These are phyloP conservation scores for Brachionus paranguensis DNA, from an alignment of 1,140 invertebrate genomes.

Conservation along the genomic window DNA sequence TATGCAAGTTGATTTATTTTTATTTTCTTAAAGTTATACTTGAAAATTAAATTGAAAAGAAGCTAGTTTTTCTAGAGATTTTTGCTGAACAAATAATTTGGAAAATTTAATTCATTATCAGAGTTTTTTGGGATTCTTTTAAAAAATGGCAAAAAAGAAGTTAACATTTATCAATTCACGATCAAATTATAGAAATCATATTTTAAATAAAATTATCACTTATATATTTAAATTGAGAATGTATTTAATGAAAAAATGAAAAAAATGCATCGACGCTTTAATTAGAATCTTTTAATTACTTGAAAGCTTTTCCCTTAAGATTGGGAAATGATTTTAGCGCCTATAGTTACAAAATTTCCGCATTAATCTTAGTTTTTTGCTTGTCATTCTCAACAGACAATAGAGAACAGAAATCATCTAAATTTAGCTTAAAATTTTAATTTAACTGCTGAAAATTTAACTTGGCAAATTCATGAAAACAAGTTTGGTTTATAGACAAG, in stretches of 20 bases:
- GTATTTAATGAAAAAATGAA: not conserved
- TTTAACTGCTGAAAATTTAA: not conserved
- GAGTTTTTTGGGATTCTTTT: too few species aligned
- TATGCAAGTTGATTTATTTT: not conserved
- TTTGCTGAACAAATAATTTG: too few species aligned
- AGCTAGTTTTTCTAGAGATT: too few species aligned
- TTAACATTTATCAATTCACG: too few species aligned
- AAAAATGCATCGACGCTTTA: not conserved
- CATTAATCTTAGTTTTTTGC: not conserved
- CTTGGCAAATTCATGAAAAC: not conserved
- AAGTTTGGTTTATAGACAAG: not conserved
- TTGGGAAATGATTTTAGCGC: not conserved
- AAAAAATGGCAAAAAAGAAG: too few species aligned
- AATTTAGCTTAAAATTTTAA: not conserved
- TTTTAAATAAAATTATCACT: not conserved
- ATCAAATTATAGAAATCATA: not conserved
- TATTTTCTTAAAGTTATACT: not conserved
- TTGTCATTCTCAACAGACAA: not conserved
- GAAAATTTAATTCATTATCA: too few species aligned
- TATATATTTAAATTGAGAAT: not conserved
- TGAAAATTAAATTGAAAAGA: too few species aligned
- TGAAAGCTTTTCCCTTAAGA: constrained; percentile 17
- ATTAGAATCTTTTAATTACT: not conserved
- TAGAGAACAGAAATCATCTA: not conserved
- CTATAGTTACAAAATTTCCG: not conserved